Conservation (phyloP, 2,888 invertebrate genomes). For the Tiphia femorata region DNA sequence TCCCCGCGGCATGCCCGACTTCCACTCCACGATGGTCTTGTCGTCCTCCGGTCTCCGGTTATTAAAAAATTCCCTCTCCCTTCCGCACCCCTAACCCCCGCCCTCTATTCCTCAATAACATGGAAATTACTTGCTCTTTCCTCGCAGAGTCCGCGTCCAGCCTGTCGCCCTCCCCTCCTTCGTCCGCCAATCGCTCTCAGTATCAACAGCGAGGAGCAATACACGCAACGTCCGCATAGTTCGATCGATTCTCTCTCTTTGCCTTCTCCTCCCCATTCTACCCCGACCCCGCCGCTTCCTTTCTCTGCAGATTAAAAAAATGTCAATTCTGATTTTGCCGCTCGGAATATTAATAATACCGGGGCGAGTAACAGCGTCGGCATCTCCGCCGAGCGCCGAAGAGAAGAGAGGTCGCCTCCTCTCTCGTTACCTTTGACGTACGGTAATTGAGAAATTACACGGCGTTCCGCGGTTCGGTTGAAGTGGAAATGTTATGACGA, state of each 20-base stretch:
- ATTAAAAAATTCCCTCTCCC: conserved; percentile 58
- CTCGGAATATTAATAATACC: background rate
- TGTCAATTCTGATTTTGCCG: background rate
- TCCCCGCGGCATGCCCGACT: conserved; percentile 44
- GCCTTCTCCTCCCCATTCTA: too few species aligned
- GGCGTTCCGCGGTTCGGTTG: background rate
- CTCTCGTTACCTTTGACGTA: too few species aligned
- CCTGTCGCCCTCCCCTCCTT: too few species aligned
- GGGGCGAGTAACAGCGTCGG: background rate
- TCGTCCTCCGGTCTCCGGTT: conserved; percentile 36
- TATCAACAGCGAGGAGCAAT: background rate
- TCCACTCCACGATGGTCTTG: conserved; percentile 34
- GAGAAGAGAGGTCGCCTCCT: background rate
- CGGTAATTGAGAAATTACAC: too few species aligned
- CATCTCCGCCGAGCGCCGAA: background rate
- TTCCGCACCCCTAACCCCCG: too few species aligned
- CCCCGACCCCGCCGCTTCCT: too few species aligned
- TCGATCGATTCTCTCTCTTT: background rate
- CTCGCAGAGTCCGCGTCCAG: conserved; percentile 27
- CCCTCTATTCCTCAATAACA: conserved; percentile 45
- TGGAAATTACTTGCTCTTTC: conserved; percentile 48
- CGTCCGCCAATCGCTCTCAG: background rate
- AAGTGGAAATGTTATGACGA: background rate
- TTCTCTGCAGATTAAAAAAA: too few species aligned
- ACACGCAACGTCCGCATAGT: background rate